Base-by-base conservation (phyloP, 1,140 invertebrate genomes). In the Phymorhynchus buccinoides region DNA sequence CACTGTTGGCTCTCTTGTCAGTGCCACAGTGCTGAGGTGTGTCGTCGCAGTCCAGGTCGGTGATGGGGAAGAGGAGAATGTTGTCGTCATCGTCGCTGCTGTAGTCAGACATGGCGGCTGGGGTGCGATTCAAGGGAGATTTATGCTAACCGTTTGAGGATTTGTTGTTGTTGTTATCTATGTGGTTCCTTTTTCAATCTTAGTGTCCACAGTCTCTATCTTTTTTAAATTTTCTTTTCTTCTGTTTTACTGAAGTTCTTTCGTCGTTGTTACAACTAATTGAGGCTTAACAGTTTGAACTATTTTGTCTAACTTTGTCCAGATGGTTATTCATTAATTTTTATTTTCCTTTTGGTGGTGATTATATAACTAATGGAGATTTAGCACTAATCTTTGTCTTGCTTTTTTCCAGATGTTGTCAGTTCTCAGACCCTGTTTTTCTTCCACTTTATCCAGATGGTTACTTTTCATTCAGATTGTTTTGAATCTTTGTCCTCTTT, bases 61-160 rank as follows among this genome's bases (percentile, higher is more conserved):
- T 88, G 44, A 91, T 89, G 4, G 90, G 88, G 73, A 90, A 91
- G 14, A 90, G 71, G 44, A 88, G 79, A 37, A 91, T 86, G 39
- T 90, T 84, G 30, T 87, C 87, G 9, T 90, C 89, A 22, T 44
- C 75, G 44, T 88, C 87, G 32, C 85, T 84, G 82, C 77, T 86
- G 35, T 42, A 41, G 30, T 85, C 84, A 22, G 81, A 83, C 81
- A 83, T 83, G 2, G 3, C 73, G 81, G 18, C n/a, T 75, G 37
- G 14, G 16, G 7, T 30, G 16, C 4, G 62, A 66, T 27, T 18
- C 44, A 18, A 48, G 44, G 44, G 6, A 18, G 44, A 18, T 48
- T 48, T 48, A 9, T 48, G 6, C 18, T 48, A 9, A 48, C 44
- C 6, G 56, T 27, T 22, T 41, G 37, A 27, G 0, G 18, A 41